These are phyloP conservation scores for Venustaconcha ellipsiformis DNA, from an alignment of 1,140 invertebrate species.

Conservation along the genomic window DNA sequence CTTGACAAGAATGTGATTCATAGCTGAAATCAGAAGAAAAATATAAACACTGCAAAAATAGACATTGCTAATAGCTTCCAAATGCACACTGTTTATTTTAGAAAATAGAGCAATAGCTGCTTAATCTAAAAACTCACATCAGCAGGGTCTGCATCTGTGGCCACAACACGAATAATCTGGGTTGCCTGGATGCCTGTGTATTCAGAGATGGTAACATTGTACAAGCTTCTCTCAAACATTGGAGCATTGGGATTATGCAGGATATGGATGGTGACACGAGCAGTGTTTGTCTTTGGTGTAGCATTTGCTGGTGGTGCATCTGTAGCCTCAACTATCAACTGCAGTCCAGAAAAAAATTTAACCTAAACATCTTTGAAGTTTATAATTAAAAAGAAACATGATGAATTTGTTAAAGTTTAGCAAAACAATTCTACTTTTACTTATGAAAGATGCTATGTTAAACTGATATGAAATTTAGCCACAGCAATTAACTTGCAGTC, in stretches of 20 bases:
- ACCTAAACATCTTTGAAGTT: not conserved
- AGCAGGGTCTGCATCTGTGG: conserved; percentile 41
- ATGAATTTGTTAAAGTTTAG: no score
- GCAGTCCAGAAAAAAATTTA: conserved; percentile 6
- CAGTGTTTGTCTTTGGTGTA: conserved; percentile 20
- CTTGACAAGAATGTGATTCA: no score
- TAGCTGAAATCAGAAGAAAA: no score
- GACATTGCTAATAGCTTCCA: no score
- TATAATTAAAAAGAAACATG: no score
- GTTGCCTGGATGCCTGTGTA: conserved; percentile 28
- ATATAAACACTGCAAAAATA: no score
- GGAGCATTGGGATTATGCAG: conserved; percentile 51
- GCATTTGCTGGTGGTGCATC: conserved; percentile 29
- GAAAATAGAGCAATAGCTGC: no score
- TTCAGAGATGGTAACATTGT: conserved; percentile 51
- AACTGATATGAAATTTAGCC: no score
- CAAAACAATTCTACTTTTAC: no score
- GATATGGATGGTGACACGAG: conserved; percentile 43
- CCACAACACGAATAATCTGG: conserved; percentile 31
- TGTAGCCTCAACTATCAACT: conserved; percentile 35
- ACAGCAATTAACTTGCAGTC: no score
- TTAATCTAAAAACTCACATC: conserved; percentile 3
- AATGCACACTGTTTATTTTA: no score
- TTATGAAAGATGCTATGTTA: no score
- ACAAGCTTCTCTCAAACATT: conserved; percentile 28